Evolutionary conservation across 2,888 invertebrate genomes (phyloP).

Genomic region (Halictus ligatus): DNA sequence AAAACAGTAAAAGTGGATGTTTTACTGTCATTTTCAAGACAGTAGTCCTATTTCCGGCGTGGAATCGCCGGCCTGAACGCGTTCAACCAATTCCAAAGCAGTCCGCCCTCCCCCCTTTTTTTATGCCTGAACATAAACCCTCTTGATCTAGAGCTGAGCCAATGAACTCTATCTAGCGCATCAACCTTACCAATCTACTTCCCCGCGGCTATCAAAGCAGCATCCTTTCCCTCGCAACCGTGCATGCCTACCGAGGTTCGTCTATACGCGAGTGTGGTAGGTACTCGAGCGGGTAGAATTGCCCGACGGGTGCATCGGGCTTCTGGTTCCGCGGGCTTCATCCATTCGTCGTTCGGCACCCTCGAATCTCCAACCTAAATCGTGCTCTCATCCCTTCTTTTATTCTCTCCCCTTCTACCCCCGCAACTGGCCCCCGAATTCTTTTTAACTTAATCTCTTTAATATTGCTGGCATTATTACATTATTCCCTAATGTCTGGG

Average conservation of each 20-base stretch:
- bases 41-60: slow-evolving; percentile 64
- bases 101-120: slow-evolving; percentile 75
- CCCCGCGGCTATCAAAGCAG: slow-evolving; percentile 81
- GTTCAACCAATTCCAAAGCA: slow-evolving; percentile 74
- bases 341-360: slow-evolving; percentile 73
- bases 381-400: slow-evolving; percentile 45
- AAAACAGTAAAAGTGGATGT: slow-evolving; percentile 3
- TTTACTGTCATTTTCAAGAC: slow-evolving; percentile 57
- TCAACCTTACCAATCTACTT: slow-evolving; percentile 80
- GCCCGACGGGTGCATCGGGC: slow-evolving; percentile 76
- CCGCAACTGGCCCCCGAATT: slow-evolving; percentile 14
- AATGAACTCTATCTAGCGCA: slow-evolving; percentile 81
- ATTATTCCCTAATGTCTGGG: slow-evolving; percentile 1
- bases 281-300: slow-evolving; percentile 81
- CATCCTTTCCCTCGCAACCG: slow-evolving; percentile 71
- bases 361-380: slow-evolving; percentile 62
- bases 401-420: slow-evolving; percentile 18
- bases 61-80: slow-evolving; percentile 65
- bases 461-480: slow-evolving; percentile 32
- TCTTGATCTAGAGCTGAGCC: slow-evolving; percentile 76
- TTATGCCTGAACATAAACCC: slow-evolving; percentile 79
- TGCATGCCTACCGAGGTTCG: slow-evolving; percentile 55
- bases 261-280: slow-evolving; percentile 71
- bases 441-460: slow-evolving; percentile 38
- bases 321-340: slow-evolving; percentile 74